Evolutionary conservation across 2,888 invertebrate species (phyloP), one percentile per base, ranked within the genome.

Genomic region (Stegana nigrithorax): DNA sequence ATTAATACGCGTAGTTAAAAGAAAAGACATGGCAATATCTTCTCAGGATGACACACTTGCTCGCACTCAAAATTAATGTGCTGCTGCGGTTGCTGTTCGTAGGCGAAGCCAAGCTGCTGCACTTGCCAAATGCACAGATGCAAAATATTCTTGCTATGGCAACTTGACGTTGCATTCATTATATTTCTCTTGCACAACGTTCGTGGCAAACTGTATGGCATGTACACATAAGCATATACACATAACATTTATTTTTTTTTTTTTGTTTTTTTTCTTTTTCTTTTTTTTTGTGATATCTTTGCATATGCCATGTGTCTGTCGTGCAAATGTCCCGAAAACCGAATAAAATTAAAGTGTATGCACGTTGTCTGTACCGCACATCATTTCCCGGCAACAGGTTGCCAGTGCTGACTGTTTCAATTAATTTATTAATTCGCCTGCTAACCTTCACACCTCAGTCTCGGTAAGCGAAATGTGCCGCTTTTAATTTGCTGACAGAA

Each of bases 351-450:
- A n/a, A n/a, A n/a, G n/a, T n/a, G n/a, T 26, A 57, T 44, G 39
- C 36, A 39, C 6, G n/a, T n/a, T n/a, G n/a, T n/a, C n/a, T n/a
- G n/a, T n/a, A n/a, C n/a, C n/a, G n/a, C n/a, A n/a, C n/a, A n/a
- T n/a, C n/a, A n/a, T n/a, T n/a, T n/a, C 66, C 73, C 67, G 72
- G 76, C 80, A 76, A 76, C 75, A 76, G 80, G 75, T 76, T 73
- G 66, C 80, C 39, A 78, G 68, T 65, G 75, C 67, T 76, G 75
- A 80, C 73, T 78, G 78, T 78, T 80, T 80, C 76, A 80, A 76
- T 76, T 80, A 80, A 76, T 76, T 76, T 78, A 78, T 78, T 72
- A 75, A 70, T 78, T 79, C 71, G 65, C 69, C 69, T 68, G 75
- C 73, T 75, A 62, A 71, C 53, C 53, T 55, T 55, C 53, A 36